Evolutionary conservation across 2,113 vertebrate species (phyloP), one percentile per base, ranked within the genome.

Genomic region (Dunckerocampus dactyliophorus): DNA sequence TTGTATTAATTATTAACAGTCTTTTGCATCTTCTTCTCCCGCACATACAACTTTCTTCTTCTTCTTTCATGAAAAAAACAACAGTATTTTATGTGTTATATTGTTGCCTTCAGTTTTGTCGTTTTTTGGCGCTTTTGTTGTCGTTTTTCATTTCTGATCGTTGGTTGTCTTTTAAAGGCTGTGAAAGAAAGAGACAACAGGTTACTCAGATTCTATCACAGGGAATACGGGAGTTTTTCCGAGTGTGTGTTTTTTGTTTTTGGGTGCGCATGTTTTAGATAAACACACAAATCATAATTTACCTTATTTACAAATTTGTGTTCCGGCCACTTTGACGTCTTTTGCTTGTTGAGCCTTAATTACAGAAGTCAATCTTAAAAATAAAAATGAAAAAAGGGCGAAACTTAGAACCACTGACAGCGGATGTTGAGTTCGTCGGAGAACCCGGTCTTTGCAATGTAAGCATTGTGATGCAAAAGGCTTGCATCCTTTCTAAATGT

Each of bases 301-400:
- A 67, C 62, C 51, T 67, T 75, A 71, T 83, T 75, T 84, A 81
- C 31, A 64, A 80, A 80, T 79, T 77, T 80, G 76, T 83, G 83
- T 89, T 85, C 61, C 69, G 82, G 90, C 82, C 83, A 82, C 78
- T 82, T 87, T 85, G 83, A 87, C 86, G 13, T 43, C 86, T 88
- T 78, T 79, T 72, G 86, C 87, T 87, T 80, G 81, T 89, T 49
- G 87, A 89, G 89, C 89, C 87, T 90, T 88, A 91, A 86, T 74
- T 71, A 89, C 75, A 62, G 72, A 87, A 84, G 81, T 85, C 77
- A 79, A 82, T 79, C 66, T 72, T 74, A 59, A 63, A 65, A 81
- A 51, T 1, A 31, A 16, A 52, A 20, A 15, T 10, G 24, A 43
- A 43, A 42, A 3, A 42, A 43, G 74, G 71, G 74, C 71, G 34